Evolutionary conservation across 2,113 vertebrate genomes (phyloP), one percentile per base, ranked within the genome.

Genomic region (Nerophis ophidion): DNA sequence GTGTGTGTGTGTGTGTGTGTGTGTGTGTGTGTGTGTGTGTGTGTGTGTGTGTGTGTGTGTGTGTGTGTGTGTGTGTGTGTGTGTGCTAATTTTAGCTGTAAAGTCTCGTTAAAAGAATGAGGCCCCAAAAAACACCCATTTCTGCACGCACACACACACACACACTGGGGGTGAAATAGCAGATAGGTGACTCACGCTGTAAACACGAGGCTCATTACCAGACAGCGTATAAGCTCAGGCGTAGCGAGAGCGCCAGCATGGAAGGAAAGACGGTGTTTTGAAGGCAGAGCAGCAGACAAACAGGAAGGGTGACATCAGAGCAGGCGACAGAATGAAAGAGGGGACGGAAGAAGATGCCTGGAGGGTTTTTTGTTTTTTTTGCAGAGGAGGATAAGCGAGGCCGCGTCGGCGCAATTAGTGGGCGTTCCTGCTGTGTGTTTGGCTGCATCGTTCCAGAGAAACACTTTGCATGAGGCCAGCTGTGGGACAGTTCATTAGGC

Each of bases 91-190:
- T 88, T 87, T 76, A 70, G 48, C 83, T 69, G 75, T 83, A 76
- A 63, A 73, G 81, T 77, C 84, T 88, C 85, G 88, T 90, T 83
- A 88, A 87, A 90, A 79, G 66, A 61, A 82, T 56, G 36, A 48
- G 10, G 8, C 13, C 16, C 35, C 5, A 6, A 9, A 40, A 16
- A 47, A 35, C 13, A 14, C 48, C 74, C 60, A 58, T 69, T 54
- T 63, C 59, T 74, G 10, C 63, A 57, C 63, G 68, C 60, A 65
- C 55, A n/a, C 63, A 57, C 63, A 70, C 60, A 64, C 54, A 11
- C n/a, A 45, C 60, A 72, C 61, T 74, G 66, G 33, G 19, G 7
- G 58, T 57, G 61, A 58, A 57, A 60, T n/a, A 50, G 53, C 48
- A 40, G 58, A 16, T 35, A 12, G 52, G 42, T 60, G 65, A 71